Percentiles rank a stretch among this genome's conserved stretches.
These are phyloP conservation scores for Nemurella pictetii DNA, from an alignment of 2,888 invertebrate genomes.

Conservation along the genomic window DNA sequence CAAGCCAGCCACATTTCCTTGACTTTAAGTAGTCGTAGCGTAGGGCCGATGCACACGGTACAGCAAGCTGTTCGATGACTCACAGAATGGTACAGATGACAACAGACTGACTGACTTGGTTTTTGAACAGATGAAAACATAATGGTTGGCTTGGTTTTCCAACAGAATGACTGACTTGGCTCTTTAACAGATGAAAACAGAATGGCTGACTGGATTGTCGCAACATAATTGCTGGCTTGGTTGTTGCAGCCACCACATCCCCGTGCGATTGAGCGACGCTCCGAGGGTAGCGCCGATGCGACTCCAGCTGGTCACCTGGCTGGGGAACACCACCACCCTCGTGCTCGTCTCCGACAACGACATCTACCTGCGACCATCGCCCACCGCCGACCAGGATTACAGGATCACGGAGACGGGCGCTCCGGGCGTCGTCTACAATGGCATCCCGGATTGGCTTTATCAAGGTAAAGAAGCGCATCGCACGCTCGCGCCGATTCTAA, in stretches of 20 bases:
- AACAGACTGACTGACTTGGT: too few species aligned
- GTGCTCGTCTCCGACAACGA: constrained; percentile 86
- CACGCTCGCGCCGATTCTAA: constrained; percentile 22
- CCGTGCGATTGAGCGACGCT: constrained; percentile 77
- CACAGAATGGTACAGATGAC: too few species aligned
- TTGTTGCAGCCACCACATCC: constrained; percentile 76
- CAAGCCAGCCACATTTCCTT: neutral
- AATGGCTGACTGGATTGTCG: too few species aligned
- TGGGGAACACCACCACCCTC: constrained; percentile 75
- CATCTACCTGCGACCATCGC: constrained; percentile 79
- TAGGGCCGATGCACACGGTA: too few species aligned
- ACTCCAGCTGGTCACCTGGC: constrained; percentile 83
- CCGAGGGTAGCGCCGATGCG: constrained; percentile 69
- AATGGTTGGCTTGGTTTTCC: too few species aligned
- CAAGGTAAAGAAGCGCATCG: constrained; percentile 71
- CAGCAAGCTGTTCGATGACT: too few species aligned
- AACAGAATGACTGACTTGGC: too few species aligned
- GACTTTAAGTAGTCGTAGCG: neutral
- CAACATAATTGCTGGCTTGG: too few species aligned
- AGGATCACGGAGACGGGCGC: constrained; percentile 75
- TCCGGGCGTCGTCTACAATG: constrained; percentile 85
- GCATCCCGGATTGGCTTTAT: constrained; percentile 95
- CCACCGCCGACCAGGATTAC: constrained; percentile 61
- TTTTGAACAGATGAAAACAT: too few species aligned
- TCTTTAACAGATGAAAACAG: too few species aligned